Evolutionary conservation across 2,888 invertebrate genomes (phyloP).

Genomic region (Pristionchus entomophagus): DNA sequence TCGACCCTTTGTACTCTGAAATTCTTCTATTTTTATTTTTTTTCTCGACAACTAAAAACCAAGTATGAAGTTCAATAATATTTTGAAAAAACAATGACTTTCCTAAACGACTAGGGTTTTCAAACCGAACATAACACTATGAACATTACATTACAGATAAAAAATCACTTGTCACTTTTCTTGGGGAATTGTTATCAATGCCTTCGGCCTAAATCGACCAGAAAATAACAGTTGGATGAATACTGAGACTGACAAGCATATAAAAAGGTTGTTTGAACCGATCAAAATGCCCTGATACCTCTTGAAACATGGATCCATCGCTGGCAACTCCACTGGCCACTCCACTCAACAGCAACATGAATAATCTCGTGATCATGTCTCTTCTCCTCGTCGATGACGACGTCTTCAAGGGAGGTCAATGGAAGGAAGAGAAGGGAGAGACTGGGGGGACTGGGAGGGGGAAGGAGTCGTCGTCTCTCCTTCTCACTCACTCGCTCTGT

Average conservation of each 20-base stretch:
- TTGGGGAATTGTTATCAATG: no score
- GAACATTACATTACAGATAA: neutral
- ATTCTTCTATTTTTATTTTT: constrained; percentile 47
- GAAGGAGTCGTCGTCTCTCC: constrained; percentile 16
- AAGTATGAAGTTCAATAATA: no score
- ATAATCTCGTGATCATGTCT: constrained; percentile 13
- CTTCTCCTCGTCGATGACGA: neutral
- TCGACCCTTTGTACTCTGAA: constrained; percentile 67
- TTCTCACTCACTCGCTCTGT: neutral
- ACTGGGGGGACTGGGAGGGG: neutral
- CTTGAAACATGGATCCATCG: neutral
- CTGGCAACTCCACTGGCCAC: neutral
- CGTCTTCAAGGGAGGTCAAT: neutral
- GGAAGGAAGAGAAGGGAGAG: neutral
- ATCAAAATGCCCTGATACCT: neutral
- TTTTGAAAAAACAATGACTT: no score
- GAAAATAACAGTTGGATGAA: no score
- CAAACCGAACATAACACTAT: neutral
- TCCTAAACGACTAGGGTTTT: no score
- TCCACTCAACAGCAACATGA: neutral
- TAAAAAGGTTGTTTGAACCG: no score
- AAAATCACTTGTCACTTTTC: neutral
- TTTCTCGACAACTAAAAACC: neutral
- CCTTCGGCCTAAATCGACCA: no score
- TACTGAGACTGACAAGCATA: neutral